phyloP scores from a whole-genome alignment of 2,888 invertebrate species.

The Pachydiplax longipennis region DNA sequence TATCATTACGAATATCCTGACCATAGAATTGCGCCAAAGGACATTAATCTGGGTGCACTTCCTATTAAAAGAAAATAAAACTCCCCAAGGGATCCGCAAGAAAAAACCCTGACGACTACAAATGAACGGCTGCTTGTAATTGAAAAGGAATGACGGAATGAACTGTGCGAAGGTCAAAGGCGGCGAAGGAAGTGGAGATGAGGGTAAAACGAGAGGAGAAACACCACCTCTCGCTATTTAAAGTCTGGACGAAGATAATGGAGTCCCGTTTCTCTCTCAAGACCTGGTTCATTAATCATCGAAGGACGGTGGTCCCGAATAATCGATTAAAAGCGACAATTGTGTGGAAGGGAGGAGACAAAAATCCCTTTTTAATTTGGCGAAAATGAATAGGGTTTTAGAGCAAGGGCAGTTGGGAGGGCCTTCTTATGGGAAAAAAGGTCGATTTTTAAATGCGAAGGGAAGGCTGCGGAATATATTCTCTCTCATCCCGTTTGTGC shows the following conservation, averaged over 20 bases:
- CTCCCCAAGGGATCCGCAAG: neutral
- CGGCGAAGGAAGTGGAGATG: neutral
- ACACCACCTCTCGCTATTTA: slow-evolving; percentile 24
- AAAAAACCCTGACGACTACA: neutral
- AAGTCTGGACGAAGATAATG: slow-evolving; percentile 22
- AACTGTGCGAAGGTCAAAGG: neutral
- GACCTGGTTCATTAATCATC: slow-evolving; percentile 29
- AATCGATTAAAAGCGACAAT: slow-evolving; percentile 27
- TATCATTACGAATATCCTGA: too few species aligned
- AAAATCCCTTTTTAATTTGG: slow-evolving; percentile 31
- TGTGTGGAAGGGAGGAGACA: neutral
- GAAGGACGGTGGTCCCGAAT: neutral
- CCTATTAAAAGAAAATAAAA: neutral
- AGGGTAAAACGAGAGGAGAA: neutral
- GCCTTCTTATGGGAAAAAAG: too few species aligned
- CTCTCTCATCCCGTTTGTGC: too few species aligned
- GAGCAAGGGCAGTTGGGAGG: neutral
- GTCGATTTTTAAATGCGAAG: neutral
- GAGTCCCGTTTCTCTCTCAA: slow-evolving; percentile 6
- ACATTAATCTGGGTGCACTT: too few species aligned
- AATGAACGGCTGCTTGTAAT: neutral
- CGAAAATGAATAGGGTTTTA: slow-evolving; percentile 28
- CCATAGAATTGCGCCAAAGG: too few species aligned
- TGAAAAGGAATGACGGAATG: neutral
- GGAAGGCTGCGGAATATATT: too few species aligned